Evolutionary conservation across 2,888 invertebrate species (phyloP).

Genomic region (Nephrotoma appendiculata): DNA sequence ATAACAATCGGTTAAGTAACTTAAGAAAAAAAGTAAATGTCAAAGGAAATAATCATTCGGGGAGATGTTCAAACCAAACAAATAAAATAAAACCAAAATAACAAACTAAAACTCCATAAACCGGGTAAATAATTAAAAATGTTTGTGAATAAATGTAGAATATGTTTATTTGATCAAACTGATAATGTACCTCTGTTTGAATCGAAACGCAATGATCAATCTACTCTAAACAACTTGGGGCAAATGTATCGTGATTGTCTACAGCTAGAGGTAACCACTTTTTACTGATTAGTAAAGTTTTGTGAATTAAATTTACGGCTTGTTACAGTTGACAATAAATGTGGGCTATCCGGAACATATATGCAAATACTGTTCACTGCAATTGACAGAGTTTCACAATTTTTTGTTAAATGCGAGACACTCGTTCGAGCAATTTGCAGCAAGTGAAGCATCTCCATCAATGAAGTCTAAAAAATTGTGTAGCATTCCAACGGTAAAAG

Average conservation of each 20-base stretch:
- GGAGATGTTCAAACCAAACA: no score
- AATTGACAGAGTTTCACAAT: conserved; percentile 21
- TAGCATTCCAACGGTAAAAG: background rate
- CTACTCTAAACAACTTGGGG: background rate
- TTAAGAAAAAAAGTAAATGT: no score
- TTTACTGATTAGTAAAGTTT: background rate
- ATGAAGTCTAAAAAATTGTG: background rate
- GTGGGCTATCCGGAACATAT: conserved; percentile 16
- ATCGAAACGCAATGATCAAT: background rate
- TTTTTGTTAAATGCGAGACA: conserved; percentile 18
- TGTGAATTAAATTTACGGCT: background rate
- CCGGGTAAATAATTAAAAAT: background rate
- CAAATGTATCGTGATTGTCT: background rate
- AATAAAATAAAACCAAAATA: no score
- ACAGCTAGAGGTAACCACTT: background rate
- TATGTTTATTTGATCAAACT: background rate
- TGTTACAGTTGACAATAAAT: conserved; percentile 9
- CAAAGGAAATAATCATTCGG: no score
- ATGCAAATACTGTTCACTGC: conserved; percentile 21
- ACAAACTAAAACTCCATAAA: no score
- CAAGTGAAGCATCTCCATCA: background rate
- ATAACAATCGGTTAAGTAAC: no score
- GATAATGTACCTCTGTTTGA: background rate
- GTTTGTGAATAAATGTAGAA: background rate
- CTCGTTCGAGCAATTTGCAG: conserved; percentile 5